Conservation (phyloP, 2,113 vertebrate genomes). For the Nannospalax galili region DNA sequence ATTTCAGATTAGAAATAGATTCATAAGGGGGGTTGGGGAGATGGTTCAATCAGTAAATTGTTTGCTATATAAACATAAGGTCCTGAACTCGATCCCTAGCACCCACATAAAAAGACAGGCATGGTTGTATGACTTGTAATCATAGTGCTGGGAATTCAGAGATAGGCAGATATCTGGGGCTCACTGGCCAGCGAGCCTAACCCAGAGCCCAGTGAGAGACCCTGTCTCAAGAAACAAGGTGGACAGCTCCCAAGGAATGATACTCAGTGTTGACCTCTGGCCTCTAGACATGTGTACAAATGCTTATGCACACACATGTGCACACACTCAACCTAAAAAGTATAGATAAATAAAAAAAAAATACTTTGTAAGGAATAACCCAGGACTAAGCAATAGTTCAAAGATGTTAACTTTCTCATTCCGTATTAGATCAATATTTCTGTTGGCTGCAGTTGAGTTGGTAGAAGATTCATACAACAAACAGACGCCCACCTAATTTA, state of each 20-base stretch:
- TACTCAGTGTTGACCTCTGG: neutral
- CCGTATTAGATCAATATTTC: constrained; percentile 55
- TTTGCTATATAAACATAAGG: neutral
- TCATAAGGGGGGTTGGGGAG: neutral
- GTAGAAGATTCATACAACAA: constrained; percentile 54
- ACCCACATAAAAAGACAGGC: neutral
- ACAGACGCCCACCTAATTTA: constrained; percentile 41
- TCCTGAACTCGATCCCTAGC: neutral
- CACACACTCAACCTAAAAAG: neutral
- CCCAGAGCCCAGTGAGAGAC: neutral
- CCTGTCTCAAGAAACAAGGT: neutral
- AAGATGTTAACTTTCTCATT: neutral
- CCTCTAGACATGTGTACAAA: neutral
- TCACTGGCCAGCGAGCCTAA: too few relatives aligned
- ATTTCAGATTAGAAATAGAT: constrained; percentile 2
- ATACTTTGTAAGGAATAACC: constrained; percentile 21
- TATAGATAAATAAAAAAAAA: constrained; percentile 14
- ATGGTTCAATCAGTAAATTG: neutral
- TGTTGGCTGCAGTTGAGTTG: constrained; percentile 62
- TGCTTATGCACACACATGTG: too few relatives aligned
- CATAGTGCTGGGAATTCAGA: too few relatives aligned
- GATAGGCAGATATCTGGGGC: neutral
- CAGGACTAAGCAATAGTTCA: constrained; percentile 32
- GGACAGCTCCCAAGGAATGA: neutral
- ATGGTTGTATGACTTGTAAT: too few relatives aligned